Conservation (phyloP, 2,888 invertebrate genomes). For the Drosophila cognata region DNA sequence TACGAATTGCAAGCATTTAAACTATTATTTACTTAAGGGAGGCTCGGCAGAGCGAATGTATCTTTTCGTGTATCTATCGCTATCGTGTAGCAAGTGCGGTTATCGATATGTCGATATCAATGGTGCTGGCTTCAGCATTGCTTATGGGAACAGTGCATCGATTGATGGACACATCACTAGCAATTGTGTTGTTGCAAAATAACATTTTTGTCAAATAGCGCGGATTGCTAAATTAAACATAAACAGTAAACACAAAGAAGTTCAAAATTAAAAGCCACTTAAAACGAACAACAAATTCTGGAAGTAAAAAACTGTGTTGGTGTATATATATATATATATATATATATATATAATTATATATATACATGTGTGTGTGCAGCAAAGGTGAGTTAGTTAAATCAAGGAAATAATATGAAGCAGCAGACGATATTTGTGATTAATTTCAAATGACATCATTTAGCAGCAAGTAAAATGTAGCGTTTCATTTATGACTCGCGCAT, state of each 20-base stretch:
- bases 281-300: slow-evolving; percentile 1
- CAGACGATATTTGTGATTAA: slow-evolving; percentile 45
- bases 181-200: slow-evolving; percentile 54
- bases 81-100: slow-evolving; percentile 2
- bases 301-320: not conserved
- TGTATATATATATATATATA: not conserved
- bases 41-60: slow-evolving; percentile 22
- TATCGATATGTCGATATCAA: slow-evolving; percentile 30
- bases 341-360: not conserved
- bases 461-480: slow-evolving; percentile 50
- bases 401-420: slow-evolving; percentile 24
- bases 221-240: slow-evolving; percentile 27
- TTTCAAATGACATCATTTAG: slow-evolving; percentile 73
- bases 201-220: slow-evolving; percentile 29
- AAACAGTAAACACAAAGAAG: slow-evolving; percentile 31
- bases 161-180: slow-evolving; percentile 26
- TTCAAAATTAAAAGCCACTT: slow-evolving; percentile 5
- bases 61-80: not conserved
- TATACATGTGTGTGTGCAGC: not conserved
- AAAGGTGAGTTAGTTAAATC: slow-evolving; percentile 35
- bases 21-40: slow-evolving; percentile 22
- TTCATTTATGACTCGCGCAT: slow-evolving; percentile 43
- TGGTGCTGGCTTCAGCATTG: not conserved
- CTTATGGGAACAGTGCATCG: not conserved
- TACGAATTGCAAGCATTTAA: slow-evolving; percentile 22